These are phyloP conservation scores for Drosophila tanythrix DNA, from an alignment of 2,888 invertebrate genomes.

Conservation along the genomic window DNA sequence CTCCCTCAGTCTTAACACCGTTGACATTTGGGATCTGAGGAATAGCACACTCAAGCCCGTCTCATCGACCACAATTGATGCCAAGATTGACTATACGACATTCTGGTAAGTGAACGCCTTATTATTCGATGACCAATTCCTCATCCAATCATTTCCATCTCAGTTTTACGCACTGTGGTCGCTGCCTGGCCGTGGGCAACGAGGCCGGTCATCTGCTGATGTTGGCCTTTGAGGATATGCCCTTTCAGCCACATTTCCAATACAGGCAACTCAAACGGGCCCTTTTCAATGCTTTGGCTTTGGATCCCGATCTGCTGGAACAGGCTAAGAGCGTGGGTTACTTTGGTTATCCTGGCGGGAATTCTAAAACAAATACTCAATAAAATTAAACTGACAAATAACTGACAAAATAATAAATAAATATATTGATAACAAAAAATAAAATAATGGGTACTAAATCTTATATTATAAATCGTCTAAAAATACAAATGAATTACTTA, in stretches of 20 bases:
- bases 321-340: slow-evolving; percentile 87
- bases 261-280: slow-evolving; percentile 88
- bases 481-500: no score
- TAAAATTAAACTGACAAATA: slow-evolving; percentile 6
- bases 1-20: slow-evolving; percentile 88
- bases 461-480: no score
- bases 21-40: slow-evolving; percentile 92
- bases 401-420: background rate
- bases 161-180: slow-evolving; percentile 88
- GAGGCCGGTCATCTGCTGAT: slow-evolving; percentile 88
- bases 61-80: slow-evolving; percentile 74
- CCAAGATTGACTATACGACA: slow-evolving; percentile 69
- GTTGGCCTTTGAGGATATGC: slow-evolving; percentile 90
- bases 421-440: no score
- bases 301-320: slow-evolving; percentile 87
- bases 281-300: slow-evolving; percentile 88
- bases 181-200: slow-evolving; percentile 90
- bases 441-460: no score
- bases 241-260: slow-evolving; percentile 90
- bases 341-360: slow-evolving; percentile 76
- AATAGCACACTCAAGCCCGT: slow-evolving; percentile 89
- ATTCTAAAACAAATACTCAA: slow-evolving; percentile 24
- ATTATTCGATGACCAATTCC: background rate
- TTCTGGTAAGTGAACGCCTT: slow-evolving; percentile 65
- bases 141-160: background rate